Percentiles rank a stretch among this genome's conserved stretches.
Evolutionary conservation across 2,113 vertebrate species (phyloP).

Genomic region (Cinclus cinclus): DNA sequence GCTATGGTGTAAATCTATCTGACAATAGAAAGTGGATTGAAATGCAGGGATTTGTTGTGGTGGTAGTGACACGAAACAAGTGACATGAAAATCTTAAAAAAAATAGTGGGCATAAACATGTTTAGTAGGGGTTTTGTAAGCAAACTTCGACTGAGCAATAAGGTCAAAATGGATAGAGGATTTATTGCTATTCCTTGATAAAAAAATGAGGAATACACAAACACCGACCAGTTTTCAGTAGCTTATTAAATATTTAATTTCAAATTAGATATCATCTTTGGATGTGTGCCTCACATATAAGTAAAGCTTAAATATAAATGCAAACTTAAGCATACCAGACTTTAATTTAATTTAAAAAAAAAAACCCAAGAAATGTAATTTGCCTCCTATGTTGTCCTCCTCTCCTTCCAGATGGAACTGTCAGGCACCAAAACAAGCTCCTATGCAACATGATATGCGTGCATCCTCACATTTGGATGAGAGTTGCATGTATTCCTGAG

Average conservation of each 20-base stretch:
- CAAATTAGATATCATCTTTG: background rate
- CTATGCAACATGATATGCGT: accelerated
- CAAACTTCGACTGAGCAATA: background rate
- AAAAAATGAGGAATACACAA: background rate
- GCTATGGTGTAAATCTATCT: background rate
- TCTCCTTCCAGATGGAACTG: background rate
- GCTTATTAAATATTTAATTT: background rate
- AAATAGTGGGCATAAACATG: background rate
- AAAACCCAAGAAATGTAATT: background rate
- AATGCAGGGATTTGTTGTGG: background rate
- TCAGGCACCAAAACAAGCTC: background rate
- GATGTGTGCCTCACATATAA: background rate
- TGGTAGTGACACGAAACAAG: background rate
- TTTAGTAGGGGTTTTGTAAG: background rate
- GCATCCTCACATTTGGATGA: background rate
- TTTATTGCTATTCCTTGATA: background rate
- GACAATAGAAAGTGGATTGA: background rate
- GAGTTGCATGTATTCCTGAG: background rate
- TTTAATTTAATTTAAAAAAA: background rate
- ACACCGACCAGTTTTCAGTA: background rate
- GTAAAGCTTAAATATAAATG: background rate
- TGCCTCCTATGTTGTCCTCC: accelerated
- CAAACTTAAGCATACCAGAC: background rate
- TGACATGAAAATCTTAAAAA: background rate
- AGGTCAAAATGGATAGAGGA: background rate